A percentile compares a stretch with the other conserved stretches of the same genome.
phyloP scores from a whole-genome alignment of 2,888 invertebrate species.

The Drosophila ustulata region DNA sequence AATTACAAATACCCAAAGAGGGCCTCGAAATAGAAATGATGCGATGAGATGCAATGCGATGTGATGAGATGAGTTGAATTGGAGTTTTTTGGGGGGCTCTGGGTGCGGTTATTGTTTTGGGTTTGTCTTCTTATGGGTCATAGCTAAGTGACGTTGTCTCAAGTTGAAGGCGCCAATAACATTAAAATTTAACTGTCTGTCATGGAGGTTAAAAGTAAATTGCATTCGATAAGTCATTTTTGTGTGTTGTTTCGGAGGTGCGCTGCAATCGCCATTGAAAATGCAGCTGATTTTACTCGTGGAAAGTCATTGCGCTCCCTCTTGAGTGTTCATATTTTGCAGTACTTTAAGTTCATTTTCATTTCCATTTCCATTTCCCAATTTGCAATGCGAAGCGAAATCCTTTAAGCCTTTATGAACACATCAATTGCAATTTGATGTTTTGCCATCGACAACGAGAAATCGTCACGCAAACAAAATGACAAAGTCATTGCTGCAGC shows the following conservation, averaged over 20 bases:
- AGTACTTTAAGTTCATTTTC: constrained; percentile 10
- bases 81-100: constrained; percentile 2
- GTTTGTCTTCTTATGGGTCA: constrained; percentile 10
- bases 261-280: constrained; percentile 7
- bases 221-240: constrained; percentile 40
- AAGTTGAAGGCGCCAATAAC: constrained; percentile 75
- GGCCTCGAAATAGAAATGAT: constrained; percentile 6
- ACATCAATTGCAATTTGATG: constrained; percentile 57
- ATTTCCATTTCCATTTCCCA: constrained; percentile 6
- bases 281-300: not conserved
- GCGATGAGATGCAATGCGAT: not conserved
- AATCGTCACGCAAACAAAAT: constrained; percentile 62
- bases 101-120: constrained; percentile 45
- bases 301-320: not conserved
- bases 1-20: constrained; percentile 63
- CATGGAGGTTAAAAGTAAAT: constrained; percentile 52
- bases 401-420: constrained; percentile 48
- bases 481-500: constrained; percentile 59
- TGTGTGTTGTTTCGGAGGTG: constrained; percentile 2
- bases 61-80: not conserved
- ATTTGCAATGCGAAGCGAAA: not conserved
- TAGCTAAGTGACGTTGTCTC: constrained; percentile 39
- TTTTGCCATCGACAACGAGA: constrained; percentile 36
- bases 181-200: constrained; percentile 49
- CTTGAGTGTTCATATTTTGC: not conserved